These are phyloP conservation scores for Drosophila lacicola DNA, from an alignment of 2,888 invertebrate genomes.

Conservation along the genomic window DNA sequence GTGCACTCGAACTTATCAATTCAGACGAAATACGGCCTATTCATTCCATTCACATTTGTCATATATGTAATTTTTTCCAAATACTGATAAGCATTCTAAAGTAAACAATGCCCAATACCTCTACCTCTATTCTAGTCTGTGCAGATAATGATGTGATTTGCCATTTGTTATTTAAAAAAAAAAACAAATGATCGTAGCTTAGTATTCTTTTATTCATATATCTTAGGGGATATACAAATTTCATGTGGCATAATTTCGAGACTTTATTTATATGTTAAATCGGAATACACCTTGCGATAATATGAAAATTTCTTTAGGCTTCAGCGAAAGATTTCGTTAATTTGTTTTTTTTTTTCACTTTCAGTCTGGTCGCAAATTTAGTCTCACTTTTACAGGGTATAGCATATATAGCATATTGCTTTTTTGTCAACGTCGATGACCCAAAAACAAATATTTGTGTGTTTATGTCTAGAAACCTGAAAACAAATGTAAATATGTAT, in stretches of 20 bases:
- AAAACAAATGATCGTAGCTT: not conserved
- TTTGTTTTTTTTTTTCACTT: not conserved
- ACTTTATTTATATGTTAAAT: no score
- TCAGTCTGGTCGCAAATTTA: not conserved
- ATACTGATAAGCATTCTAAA: conserved; percentile 37
- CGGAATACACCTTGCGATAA: no score
- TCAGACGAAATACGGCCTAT: conserved; percentile 25
- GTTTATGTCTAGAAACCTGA: conserved; percentile 7
- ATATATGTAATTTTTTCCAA: conserved; percentile 7
- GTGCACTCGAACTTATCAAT: conserved; percentile 49
- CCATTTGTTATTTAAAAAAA: not conserved
- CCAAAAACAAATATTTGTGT: conserved; percentile 47
- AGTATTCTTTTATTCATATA: not conserved
- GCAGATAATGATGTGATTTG: conserved; percentile 3
- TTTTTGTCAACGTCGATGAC: conserved; percentile 60
- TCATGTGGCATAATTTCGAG: no score
- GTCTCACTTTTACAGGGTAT: conserved; percentile 20
- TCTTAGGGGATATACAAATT: no score
- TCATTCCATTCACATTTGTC: conserved; percentile 40
- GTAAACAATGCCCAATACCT: conserved; percentile 5
- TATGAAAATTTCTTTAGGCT: not conserved
- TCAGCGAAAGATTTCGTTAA: not conserved
- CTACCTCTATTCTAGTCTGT: conserved; percentile 6
- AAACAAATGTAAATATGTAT: conserved; percentile 22
- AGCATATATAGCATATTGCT: not conserved